phyloP scores from a whole-genome alignment of 2,113 vertebrate species.

The Promerops cafer region DNA sequence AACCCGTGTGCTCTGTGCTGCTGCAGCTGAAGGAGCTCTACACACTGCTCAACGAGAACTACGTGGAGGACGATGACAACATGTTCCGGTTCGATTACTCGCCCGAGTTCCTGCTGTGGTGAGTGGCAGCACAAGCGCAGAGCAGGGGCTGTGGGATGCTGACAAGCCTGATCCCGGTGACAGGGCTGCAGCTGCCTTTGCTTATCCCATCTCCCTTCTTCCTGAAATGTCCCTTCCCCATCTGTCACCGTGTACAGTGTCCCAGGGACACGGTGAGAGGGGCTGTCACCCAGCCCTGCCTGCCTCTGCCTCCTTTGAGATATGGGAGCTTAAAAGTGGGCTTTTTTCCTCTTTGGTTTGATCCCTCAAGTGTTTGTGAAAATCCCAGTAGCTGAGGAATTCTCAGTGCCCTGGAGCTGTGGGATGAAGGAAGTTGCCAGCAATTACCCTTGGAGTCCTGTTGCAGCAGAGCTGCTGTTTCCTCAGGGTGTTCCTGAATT shows the following conservation, averaged over 20 bases:
- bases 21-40: conserved; percentile 94
- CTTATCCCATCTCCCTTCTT: neutral
- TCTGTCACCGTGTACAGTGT: neutral
- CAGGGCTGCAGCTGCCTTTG: neutral
- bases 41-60: conserved; percentile 97
- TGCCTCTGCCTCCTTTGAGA: neutral
- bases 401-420: neutral
- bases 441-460: neutral
- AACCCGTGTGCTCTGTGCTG: neutral
- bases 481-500: neutral
- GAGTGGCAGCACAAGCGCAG: conserved; percentile 10
- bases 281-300: neutral
- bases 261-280: neutral
- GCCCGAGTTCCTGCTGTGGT: conserved; percentile 96
- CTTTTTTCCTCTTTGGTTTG: neutral
- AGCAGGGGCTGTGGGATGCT: neutral
- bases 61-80: conserved; percentile 98
- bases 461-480: neutral
- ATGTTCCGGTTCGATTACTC: conserved; percentile 99
- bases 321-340: neutral
- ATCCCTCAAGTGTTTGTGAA: neutral
- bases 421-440: neutral
- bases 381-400: neutral
- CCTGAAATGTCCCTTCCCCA: neutral
- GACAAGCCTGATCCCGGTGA: neutral